Evolutionary conservation across 2,797 vertebrate species (phyloP).

Genomic region (Chiroxiphia lanceolata): DNA sequence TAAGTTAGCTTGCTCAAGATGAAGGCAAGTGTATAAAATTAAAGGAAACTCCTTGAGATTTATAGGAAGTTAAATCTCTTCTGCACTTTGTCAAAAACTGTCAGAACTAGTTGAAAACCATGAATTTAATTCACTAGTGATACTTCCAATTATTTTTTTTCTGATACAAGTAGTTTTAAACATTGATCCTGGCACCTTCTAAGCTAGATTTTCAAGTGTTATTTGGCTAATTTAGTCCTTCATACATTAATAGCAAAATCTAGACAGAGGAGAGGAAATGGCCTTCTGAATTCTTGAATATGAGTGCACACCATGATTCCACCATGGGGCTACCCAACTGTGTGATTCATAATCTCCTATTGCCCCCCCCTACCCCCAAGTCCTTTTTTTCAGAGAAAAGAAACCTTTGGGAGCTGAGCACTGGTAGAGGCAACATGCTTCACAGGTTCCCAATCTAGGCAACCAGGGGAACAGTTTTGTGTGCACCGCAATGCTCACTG

Average conservation of each 20-base stretch:
- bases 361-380: background rate
- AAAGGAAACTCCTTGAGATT: background rate
- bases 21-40: background rate
- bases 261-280: background rate
- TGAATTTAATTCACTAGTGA: background rate
- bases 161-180: background rate
- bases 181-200: background rate
- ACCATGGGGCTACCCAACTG: rapidly evolving
- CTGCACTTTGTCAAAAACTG: background rate
- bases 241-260: background rate
- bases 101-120: background rate
- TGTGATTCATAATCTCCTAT: background rate
- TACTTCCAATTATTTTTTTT: background rate
- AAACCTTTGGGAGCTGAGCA: background rate
- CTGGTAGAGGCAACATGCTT: background rate
- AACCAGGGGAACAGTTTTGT: background rate
- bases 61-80: background rate
- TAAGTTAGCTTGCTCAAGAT: background rate
- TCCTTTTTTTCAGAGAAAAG: background rate
- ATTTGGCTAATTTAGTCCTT: background rate
- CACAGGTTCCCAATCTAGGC: background rate
- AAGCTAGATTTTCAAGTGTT: background rate
- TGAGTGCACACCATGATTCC: background rate
- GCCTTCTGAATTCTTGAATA: background rate
- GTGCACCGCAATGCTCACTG: background rate